These are phyloP conservation scores for Tetragonula carbonaria DNA, from an alignment of 2,888 invertebrate species.

Conservation along the genomic window DNA sequence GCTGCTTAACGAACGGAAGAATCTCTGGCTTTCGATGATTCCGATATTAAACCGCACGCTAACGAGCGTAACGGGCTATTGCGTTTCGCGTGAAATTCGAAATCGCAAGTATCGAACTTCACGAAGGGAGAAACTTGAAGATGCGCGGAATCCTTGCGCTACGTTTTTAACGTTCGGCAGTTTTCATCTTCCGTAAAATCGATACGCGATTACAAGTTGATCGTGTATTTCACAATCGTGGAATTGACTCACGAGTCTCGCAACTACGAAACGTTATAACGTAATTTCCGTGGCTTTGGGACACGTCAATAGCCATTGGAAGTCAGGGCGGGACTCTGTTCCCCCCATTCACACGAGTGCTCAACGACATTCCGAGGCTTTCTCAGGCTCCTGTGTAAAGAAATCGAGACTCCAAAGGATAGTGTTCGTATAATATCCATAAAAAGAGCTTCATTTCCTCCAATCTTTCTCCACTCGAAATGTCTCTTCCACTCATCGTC, in stretches of 20 bases:
- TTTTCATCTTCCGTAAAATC: neutral
- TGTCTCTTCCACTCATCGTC: neutral
- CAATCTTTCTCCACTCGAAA: neutral
- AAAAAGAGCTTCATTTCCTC: constrained; percentile 27
- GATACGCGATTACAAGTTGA: neutral
- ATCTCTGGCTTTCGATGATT: constrained; percentile 21
- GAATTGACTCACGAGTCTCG: neutral
- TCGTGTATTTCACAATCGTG: neutral
- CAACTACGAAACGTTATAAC: neutral
- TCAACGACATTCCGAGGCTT: constrained; percentile 26
- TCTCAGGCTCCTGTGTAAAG: constrained; percentile 11
- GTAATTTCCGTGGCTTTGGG: constrained; percentile 7
- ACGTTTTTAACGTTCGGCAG: neutral
- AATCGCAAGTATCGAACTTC: too few relatives aligned
- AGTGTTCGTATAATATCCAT: constrained; percentile 30
- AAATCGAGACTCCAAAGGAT: constrained; percentile 17
- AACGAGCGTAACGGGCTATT: neutral
- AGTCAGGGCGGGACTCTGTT: neutral
- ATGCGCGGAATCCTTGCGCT: neutral
- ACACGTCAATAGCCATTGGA: constrained; percentile 21
- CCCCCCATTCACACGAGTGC: constrained; percentile 1
- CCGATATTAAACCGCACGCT: constrained; percentile 1
- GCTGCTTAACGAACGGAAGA: neutral
- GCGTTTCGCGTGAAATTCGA: neutral
- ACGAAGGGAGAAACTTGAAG: neutral